A percentile compares a stretch with the other conserved stretches of the same genome.
These are phyloP conservation scores for Drosophila saltans DNA, from an alignment of 1,140 invertebrate species.

Conservation along the genomic window DNA sequence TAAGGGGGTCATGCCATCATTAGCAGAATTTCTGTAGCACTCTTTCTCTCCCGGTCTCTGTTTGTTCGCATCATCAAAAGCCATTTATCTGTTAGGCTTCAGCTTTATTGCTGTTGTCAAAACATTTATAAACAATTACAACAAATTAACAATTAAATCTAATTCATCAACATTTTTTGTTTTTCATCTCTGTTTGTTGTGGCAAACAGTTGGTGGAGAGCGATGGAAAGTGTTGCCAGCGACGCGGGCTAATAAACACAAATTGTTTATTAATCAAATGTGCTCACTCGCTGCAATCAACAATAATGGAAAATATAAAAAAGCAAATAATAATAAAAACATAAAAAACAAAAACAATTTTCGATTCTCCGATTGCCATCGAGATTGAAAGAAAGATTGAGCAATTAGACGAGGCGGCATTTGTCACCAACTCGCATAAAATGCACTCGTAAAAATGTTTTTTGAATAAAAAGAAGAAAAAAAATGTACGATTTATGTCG, in stretches of 20 bases:
- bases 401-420: conserved; percentile 55
- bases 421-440: conserved; percentile 45
- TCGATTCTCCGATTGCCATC: conserved; percentile 45
- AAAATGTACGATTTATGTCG: conserved; percentile 42
- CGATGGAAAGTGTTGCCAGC: conserved; percentile 61
- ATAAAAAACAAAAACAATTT: conserved; percentile 35
- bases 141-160: conserved; percentile 69
- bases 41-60: conserved; percentile 39
- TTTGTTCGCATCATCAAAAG: conserved; percentile 27
- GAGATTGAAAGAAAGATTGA: conserved; percentile 38
- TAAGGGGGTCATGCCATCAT: conserved; percentile 22
- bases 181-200: conserved; percentile 10
- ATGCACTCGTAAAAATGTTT: conserved; percentile 31
- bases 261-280: conserved; percentile 73
- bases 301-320: conserved; percentile 51
- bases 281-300: conserved; percentile 38
- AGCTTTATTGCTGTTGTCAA: conserved; percentile 31
- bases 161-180: conserved; percentile 48
- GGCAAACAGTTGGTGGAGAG: conserved; percentile 30
- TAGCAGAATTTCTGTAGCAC: conserved; percentile 33
- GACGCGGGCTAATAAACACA: conserved; percentile 72
- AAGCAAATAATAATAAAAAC: conserved; percentile 20
- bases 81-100: conserved; percentile 16
- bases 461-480: background rate
- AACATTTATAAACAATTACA: conserved; percentile 63